These are phyloP conservation scores for Corynorhinus townsendii DNA, from an alignment of 2,113 vertebrate genomes.

Conservation along the genomic window DNA sequence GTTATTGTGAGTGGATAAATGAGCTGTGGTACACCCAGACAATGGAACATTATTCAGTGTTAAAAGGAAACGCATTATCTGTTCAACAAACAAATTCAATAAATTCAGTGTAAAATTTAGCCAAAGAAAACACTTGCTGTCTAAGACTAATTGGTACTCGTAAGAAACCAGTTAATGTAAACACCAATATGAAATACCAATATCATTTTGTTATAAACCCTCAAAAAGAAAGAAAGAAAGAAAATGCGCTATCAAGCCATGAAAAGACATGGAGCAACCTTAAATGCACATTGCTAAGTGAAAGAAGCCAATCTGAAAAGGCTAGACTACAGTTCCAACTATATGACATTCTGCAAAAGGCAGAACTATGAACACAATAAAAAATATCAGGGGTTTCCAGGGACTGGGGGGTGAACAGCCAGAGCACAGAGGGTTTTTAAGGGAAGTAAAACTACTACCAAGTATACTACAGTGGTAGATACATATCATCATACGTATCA, in stretches of 20 bases:
- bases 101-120: background rate
- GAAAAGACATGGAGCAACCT: background rate
- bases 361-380: background rate
- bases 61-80: background rate
- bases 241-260: background rate
- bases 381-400: background rate
- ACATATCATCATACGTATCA: background rate
- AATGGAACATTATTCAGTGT: background rate
- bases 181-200: background rate
- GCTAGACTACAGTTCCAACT: background rate
- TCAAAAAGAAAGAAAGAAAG: background rate
- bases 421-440: background rate
- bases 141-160: background rate
- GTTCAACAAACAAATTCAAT: background rate
- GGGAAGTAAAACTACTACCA: background rate
- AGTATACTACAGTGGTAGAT: background rate
- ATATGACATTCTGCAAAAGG: background rate
- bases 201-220: background rate
- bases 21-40: background rate
- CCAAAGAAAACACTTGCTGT: background rate
- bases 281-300: background rate
- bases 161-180: background rate
- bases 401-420: fast-evolving
- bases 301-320: background rate
- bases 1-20: background rate